Evolutionary conservation across 2,113 vertebrate species (phyloP).

Genomic region (Misgurnus anguillicaudatus): DNA sequence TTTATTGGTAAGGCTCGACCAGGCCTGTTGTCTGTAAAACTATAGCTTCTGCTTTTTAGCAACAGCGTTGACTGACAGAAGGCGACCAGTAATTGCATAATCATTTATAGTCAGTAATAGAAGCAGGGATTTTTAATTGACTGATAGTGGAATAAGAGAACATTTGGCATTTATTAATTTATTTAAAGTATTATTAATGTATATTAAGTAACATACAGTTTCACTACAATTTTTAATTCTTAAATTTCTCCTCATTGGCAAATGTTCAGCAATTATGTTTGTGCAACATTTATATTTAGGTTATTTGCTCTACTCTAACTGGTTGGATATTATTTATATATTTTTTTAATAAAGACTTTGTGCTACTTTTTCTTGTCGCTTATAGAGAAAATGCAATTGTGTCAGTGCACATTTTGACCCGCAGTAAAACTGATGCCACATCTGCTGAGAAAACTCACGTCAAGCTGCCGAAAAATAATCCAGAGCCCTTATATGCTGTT

Average conservation of each 20-base stretch:
- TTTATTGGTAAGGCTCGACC: conserved; percentile 6
- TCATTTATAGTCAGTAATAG: conserved; percentile 43
- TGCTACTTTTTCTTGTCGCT: conserved; percentile 25
- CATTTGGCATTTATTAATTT: conserved; percentile 29
- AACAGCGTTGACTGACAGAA: conserved; percentile 39
- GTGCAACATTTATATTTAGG: background rate
- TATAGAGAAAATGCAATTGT: conserved; percentile 9
- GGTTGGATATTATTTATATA: too few relatives aligned
- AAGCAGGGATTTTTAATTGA: conserved; percentile 37
- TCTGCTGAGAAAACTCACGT: background rate
- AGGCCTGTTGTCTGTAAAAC: conserved; percentile 25
- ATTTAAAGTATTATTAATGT: background rate
- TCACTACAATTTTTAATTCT: background rate
- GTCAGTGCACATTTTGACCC: background rate
- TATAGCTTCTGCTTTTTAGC: conserved; percentile 42
- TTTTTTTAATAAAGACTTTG: background rate
- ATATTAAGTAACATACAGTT: conserved; percentile 10
- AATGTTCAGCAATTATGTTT: background rate
- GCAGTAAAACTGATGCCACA: conserved; percentile 7
- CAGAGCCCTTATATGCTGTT: background rate
- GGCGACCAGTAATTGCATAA: conserved; percentile 46
- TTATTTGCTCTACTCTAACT: background rate
- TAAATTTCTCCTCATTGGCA: conserved; percentile 2
- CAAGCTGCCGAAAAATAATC: background rate
- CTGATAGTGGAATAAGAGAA: conserved; percentile 20